Conservation (phyloP, 2,888 invertebrate genomes). For the Drosophila glabriapex region DNA sequence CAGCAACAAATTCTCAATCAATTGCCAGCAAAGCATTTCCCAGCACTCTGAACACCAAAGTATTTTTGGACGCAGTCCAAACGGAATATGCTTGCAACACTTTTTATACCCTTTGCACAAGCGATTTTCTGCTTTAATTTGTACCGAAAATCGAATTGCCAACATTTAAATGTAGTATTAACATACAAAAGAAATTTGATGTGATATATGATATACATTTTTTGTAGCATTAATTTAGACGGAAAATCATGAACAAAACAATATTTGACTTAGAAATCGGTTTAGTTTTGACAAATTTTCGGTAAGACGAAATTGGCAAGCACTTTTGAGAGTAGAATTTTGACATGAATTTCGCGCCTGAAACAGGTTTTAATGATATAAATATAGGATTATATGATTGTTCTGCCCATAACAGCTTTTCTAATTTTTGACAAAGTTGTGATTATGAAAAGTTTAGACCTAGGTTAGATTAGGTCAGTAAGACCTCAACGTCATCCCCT, state of each 20-base stretch:
- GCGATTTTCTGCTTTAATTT: background rate
- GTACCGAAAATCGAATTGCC: background rate
- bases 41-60: background rate
- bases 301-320: background rate
- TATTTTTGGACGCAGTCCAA: slow-evolving; percentile 1
- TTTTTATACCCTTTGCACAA: slow-evolving; percentile 15
- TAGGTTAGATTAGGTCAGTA: no score
- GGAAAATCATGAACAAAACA: background rate
- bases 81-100: background rate
- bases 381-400: no score
- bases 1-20: slow-evolving; percentile 32
- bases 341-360: no score
- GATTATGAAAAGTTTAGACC: no score
- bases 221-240: background rate
- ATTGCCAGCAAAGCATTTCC: slow-evolving; percentile 7
- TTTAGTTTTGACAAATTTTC: background rate
- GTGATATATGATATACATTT: background rate
- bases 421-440: no score
- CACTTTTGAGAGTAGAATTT: no score
- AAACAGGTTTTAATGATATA: no score
- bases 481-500: no score
- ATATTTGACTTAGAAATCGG: background rate
- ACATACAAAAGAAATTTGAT: background rate
- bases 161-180: background rate
- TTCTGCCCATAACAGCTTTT: no score